Base-by-base conservation (phyloP, 2,888 invertebrate species). In the Aspidiotus rigidus region DNA sequence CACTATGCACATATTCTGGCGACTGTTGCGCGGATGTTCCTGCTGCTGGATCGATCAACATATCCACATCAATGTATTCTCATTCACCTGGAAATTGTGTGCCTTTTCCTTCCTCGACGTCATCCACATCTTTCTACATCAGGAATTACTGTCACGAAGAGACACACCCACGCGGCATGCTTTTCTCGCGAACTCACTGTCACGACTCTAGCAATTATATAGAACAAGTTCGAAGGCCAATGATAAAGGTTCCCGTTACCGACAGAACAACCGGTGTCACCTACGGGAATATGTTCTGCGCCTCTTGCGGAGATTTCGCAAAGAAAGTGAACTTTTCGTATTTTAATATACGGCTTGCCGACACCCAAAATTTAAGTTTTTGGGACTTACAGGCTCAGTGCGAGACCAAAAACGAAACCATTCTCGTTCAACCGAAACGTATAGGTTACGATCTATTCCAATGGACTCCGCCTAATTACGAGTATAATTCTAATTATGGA, bases 211-310 rank as follows among this genome's bases (percentile, higher is more conserved):
- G 16, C n/a, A 55, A 55, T n/a, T 55, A 7, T 10, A 13, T 17
- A 9, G 56, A 55, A 9, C 56, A 55, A 15, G 15, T 55, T 55
- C 56, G 17, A 10, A 15, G 17, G 56, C 15, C 17, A 10, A 9
- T 16, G 13, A 9, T 55, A 9, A 55, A 55, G 56, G 17, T 55
- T 16, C 56, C 56, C 9, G 56, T 55, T 2, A 55, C 56, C 56
- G 9, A 9, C 2, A 55, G 17, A 5, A 10, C 41, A 8, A 57
- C 41, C 41, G 57, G 57, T 9, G 16, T 64, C 41, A 57, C 57
- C 8, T 64, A 64, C 28, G 64, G 64, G 7, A 64, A 64, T 17
- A 7, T 16, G 10, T 64, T n/a, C 42, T 64, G 64, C 57, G 57
- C 64, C 5, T 11, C 7, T 8, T 64, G 64, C 57, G 17, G 57